Evolutionary conservation across 2,797 vertebrate genomes (phyloP), one percentile per base, ranked within the genome.

Genomic region (Anguilla anguilla): DNA sequence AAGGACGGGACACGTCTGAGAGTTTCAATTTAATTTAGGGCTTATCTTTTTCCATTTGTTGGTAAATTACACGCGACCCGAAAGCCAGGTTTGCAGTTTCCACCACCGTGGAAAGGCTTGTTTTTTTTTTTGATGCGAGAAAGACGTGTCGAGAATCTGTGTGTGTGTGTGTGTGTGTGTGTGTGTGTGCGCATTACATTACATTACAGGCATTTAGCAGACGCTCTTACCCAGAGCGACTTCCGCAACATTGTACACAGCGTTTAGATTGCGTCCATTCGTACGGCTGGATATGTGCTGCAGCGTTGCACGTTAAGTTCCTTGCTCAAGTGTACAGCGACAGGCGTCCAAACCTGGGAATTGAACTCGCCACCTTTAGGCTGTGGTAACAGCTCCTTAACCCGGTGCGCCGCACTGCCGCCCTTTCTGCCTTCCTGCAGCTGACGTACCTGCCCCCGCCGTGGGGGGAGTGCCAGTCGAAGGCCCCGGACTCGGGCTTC

Each of bases 391-490:
- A 43, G 39, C 39, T 43, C 39, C 39, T 43, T 43, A 43, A 43
- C 39, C 39, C 39, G 39, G 3, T 43, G 39, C 39, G 39, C 39
- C 39, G 4, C 39, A 0, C 39, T 0, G 39, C 39, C 39, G 39
- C 39, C 39, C 39, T 43, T 43, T 43, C 39, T 25, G 22, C 19
- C 17, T 31, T 31, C 35, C 64, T 31, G 64, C 83, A 88, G 87
- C 95, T 99, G 93, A 98, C 97, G 10, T 99, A 98, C 94, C 97
- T 99, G 96, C 98, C 98, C 82, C 98, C 98, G 2, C 98, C 98
- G 0, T 99, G 98, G 98, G 98, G 98, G 7, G 97, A 98, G 93
- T 99, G 98, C 51, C 97, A 98, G 89, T 97, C 97, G 35, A 97
- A 97, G 35, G 97, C 97, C n/a, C 94, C 97, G 94, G 97, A 98